Evolutionary conservation across 2,797 vertebrate species (phyloP).

Genomic region (Champsocephalus gunnari): DNA sequence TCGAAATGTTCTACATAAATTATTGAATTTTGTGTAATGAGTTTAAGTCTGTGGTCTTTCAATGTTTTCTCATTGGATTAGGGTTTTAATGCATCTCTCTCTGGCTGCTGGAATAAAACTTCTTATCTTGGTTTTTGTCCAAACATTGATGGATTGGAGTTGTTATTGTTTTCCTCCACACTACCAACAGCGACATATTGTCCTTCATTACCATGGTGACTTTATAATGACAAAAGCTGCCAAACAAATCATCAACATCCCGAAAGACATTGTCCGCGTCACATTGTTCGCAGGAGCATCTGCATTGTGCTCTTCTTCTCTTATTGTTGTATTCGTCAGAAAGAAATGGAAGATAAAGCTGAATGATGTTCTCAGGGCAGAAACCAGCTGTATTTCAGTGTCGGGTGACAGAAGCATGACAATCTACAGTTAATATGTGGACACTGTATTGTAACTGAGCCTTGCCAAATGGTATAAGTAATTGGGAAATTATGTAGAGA

Average conservation of each 20-base stretch:
- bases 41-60: slow-evolving; percentile 38
- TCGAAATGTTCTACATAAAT: slow-evolving; percentile 54
- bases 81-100: slow-evolving; percentile 29
- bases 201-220: slow-evolving; percentile 13
- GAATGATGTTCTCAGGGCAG: slow-evolving; percentile 32
- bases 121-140: slow-evolving; percentile 4
- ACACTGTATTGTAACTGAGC: not conserved
- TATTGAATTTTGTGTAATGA: slow-evolving; percentile 54
- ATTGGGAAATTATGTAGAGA: slow-evolving; percentile 5
- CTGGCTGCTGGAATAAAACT: slow-evolving; percentile 13
- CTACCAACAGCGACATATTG: not conserved
- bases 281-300: slow-evolving; percentile 47
- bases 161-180: slow-evolving; percentile 12
- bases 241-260: slow-evolving; percentile 35
- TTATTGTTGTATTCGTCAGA: slow-evolving; percentile 37
- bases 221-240: slow-evolving; percentile 40
- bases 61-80: slow-evolving; percentile 47
- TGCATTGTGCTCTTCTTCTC: slow-evolving; percentile 42
- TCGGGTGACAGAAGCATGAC: slow-evolving; percentile 50
- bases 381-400: slow-evolving; percentile 49
- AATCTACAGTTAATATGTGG: not conserved
- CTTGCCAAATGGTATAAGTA: not conserved
- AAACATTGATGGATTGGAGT: slow-evolving; percentile 18
- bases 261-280: slow-evolving; percentile 40
- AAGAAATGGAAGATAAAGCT: slow-evolving; percentile 9